These are phyloP conservation scores for Rhea pennata DNA, from an alignment of 2,113 vertebrate species.

Conservation along the genomic window DNA sequence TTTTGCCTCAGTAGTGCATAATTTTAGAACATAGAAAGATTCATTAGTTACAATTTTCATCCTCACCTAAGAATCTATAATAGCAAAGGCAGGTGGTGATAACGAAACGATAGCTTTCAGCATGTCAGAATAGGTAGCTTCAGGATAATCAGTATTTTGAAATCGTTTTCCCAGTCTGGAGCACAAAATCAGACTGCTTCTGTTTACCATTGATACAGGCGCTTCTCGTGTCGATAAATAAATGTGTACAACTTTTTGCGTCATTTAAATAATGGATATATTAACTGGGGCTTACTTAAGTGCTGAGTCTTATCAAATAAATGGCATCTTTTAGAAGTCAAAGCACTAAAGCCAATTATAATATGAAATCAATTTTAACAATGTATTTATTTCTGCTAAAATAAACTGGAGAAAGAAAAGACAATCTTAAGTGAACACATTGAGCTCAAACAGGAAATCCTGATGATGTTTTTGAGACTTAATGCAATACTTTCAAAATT, in stretches of 20 bases:
- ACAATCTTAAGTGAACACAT: not conserved
- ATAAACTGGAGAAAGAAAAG: not conserved
- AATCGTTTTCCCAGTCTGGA: conserved; percentile 25
- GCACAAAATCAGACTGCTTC: conserved; percentile 65
- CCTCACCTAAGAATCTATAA: not conserved
- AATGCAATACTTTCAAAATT: not conserved
- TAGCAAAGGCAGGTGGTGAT: conserved; percentile 48
- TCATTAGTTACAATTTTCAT: conserved; percentile 3
- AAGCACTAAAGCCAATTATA: not conserved
- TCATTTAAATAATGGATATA: conserved; percentile 12
- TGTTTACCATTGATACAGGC: conserved; percentile 53
- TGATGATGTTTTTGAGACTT: not conserved
- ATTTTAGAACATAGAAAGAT: not conserved
- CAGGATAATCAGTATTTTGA: conserved; percentile 59
- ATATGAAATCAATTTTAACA: not conserved
- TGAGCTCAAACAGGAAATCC: not conserved
- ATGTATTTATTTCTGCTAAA: not conserved
- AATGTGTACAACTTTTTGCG: not conserved
- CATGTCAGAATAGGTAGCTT: conserved; percentile 29
- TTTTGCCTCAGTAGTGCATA: not conserved
- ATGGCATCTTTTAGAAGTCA: not conserved
- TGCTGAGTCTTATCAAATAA: not conserved
- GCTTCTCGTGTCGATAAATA: conserved; percentile 47
- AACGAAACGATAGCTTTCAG: conserved; percentile 51
- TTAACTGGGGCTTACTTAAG: not conserved